Percentiles rank a stretch among this genome's conserved stretches.
These are phyloP conservation scores for Virgularia gustaviana DNA, from an alignment of 92 coral and sea anemone genomes.

Conservation along the genomic window DNA sequence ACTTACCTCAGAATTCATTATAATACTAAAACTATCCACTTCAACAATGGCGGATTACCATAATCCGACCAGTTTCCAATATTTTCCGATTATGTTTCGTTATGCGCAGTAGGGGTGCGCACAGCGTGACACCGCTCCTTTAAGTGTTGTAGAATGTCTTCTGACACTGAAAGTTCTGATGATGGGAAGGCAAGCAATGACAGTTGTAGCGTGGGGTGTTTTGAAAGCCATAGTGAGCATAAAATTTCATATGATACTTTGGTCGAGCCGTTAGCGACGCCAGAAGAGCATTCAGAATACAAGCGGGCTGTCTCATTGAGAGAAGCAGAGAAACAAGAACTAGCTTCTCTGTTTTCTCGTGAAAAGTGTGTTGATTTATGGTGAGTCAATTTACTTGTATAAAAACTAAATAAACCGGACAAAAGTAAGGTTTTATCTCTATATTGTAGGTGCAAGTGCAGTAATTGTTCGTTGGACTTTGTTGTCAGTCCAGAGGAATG, in stretches of 20 bases:
- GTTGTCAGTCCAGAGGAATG: slow-evolving; percentile 43
- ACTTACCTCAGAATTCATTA: slow-evolving; percentile 8
- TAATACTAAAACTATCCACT: background rate
- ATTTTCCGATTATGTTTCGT: background rate
- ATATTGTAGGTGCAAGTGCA: slow-evolving; percentile 56
- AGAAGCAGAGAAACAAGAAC: background rate
- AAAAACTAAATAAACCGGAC: no score
- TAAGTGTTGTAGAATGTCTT: no score
- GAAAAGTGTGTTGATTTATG: no score
- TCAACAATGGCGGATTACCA: background rate
- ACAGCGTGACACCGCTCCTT: background rate
- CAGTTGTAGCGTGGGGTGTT: no score
- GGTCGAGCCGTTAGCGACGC: slow-evolving; percentile 15
- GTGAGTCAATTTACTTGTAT: no score
- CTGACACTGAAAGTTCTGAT: no score
- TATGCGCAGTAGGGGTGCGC: slow-evolving; percentile 6
- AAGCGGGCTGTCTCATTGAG: background rate
- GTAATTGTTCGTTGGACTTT: slow-evolving; percentile 21
- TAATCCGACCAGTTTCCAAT: background rate
- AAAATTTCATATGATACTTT: background rate
- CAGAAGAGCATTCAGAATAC: slow-evolving; percentile 18
- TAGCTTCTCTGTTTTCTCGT: no score
- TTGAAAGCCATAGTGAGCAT: background rate
- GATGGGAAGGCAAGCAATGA: no score
- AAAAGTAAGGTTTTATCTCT: no score